Evolutionary conservation across 2,888 invertebrate genomes (phyloP), one percentile per base, ranked within the genome.

Genomic region (Philaethria dido): DNA sequence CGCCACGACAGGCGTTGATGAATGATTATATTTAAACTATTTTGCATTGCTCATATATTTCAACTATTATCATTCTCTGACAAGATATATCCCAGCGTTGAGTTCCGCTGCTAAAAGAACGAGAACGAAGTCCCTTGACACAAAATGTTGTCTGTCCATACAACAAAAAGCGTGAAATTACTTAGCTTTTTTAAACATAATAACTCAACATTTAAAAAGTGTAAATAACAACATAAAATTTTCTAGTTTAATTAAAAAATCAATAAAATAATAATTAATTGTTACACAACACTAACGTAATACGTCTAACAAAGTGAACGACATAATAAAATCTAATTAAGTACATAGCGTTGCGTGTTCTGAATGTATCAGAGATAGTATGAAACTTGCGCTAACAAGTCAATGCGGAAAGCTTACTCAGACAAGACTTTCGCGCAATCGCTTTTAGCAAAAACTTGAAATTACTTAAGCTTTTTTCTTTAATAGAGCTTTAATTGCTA

Each of bases 361-460:
- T 18, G 55, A 70, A 68, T 68, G 65, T 50, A 36, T 57, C 55
- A 33, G 9, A 70, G 59, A 65, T 69, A 66, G 36, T 42, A 52
- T 25, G 62, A 59, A 62, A 48, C 48, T 33, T 20, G 48, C 47
- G 55, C 20, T 20, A 66, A 68, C 68, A 65, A 67, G 67, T 64
- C 64, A 67, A 69, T 69, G 64, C 64, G 64, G 67, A 65, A 70
- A 66, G 63, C 44, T n/a, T n/a, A n/a, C n/a, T 64, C 55, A 66
- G 52, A 57, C 62, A 39, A 36, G 55, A 59, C 62, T 65, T 64
- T 63, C 67, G 62, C 48, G 57, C 42, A 57, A 57, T 42, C 57
- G 39, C 20, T 55, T 47, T 33, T 60, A 14, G 25, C 47, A 60
- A 60, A 60, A 60, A 60, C 44, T 47, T 45, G 47, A 25, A 20